Evolutionary conservation across 2,797 vertebrate genomes (phyloP), one percentile per base, ranked within the genome.

Genomic region (Gymnopithys bicolor): DNA sequence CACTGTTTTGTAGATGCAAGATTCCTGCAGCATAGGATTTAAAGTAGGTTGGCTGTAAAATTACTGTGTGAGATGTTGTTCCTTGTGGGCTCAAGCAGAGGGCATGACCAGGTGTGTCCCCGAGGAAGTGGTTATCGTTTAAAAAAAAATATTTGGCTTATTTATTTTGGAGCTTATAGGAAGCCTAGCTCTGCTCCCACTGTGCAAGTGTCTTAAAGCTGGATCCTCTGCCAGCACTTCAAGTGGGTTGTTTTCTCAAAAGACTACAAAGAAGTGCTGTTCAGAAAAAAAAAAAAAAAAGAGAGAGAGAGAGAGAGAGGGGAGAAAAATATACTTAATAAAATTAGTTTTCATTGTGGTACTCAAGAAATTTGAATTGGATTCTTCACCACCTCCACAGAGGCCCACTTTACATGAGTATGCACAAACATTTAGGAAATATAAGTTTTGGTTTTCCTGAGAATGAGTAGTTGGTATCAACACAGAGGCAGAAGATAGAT

Each of bases 131-230:
- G 7, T 28, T 48, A 8, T 16, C 43, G 43, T 68, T 55, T 6
- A 12, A 4, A 7, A 3, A 3, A 6, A 45, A 52, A 79, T 19
- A 11, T 3, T 63, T 0, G 11, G 2, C 7, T 80, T 60, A 41
- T 21, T 80, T 77, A 49, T 70, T 89, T 13, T 45, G 71, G 49
- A 64, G 12, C 8, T 27, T 53, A 25, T 79, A 69, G 68, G 30
- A 73, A 70, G 14, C 16, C 12, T 52, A n/a, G 6, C 11, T 67
- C 25, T 84, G 7, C 41, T 79, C 39, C 24, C 7, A 25, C 13
- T 8, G 2, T 41, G 30, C 23, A 79, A 71, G 3, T 55, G 18
- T 45, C 53, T 79, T 82, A 79, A 69, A 69, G 16, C 13, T 81
- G 53, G 33, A 71, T 75, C 17, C 28, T 63, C 10, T 76, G 45